Base-by-base conservation (phyloP, 1,140 invertebrate species). In the Mya arenaria region DNA sequence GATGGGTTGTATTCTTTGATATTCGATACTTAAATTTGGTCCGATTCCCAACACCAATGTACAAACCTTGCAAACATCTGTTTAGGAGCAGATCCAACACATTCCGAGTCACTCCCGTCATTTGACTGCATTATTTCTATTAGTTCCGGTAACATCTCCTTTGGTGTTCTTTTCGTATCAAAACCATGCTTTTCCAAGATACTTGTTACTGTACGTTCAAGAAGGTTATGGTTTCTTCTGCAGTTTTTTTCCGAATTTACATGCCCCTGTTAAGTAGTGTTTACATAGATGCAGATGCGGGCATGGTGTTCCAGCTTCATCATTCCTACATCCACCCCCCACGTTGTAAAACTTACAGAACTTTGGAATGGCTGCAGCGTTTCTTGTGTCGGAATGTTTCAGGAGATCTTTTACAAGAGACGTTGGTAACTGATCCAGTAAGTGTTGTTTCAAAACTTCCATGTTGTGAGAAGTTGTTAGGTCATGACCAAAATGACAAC, bases 311-410 rank as follows among this genome's bases (percentile, higher is more conserved):
- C 63, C 41, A 1, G 8, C 13, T 17, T 0, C 63, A 4, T 39
- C 1, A 36, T 56, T 17, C 23, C 60, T n/a, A 32, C 75, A 78
- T 1, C 75, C 75, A 52, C 1, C 62, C n/a, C 68, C 41, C 15
- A 65, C 44, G 25, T 78, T 66, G 63, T 78, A 78, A 34, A 78
- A 78, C 36, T 68, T 68, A 41, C 75, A 78, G 17, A 78, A 37
- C 41, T 36, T 66, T 55, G 63, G 75, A 5, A 37, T 25, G 1
- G 75, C 37, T 10, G 37, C 32, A 32, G 44, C 48, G 4, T 44
- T 56, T 68, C 71, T 4, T 15, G 30, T 73, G n/a, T 60, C 71
- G 8, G 55, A 8, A 10, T 23, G 15, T 4, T 32, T n/a, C 19
- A 73, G 41, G 28, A 65, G 28, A 23, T 52, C 37, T 41, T 68